phyloP scores from a whole-genome alignment of 2,797 vertebrate species.

The Pelobates cultripes region DNA sequence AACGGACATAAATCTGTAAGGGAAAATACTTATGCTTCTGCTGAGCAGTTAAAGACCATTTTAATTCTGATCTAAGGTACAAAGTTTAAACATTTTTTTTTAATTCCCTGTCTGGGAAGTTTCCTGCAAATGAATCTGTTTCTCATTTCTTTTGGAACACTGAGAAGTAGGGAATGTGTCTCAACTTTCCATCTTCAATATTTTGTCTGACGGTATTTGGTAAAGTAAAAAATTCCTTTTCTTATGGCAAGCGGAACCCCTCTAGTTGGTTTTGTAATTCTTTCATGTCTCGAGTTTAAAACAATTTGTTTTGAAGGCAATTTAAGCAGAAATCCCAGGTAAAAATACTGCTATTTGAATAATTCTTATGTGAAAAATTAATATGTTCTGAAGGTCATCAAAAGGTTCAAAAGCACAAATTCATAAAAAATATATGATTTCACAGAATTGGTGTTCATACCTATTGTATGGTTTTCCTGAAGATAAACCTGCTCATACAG shows the following conservation, averaged over 20 bases:
- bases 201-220: slow-evolving; percentile 29
- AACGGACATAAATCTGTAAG: too few species aligned
- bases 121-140: slow-evolving; percentile 30
- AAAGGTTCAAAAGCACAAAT: too few species aligned
- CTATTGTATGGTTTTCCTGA: too few species aligned
- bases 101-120: slow-evolving; percentile 17
- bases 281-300: background rate
- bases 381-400: too few species aligned
- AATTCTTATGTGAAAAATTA: too few species aligned
- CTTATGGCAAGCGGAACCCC: background rate
- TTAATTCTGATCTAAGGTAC: background rate
- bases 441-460: too few species aligned
- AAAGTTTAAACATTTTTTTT: slow-evolving; percentile 7
- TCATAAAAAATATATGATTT: too few species aligned
- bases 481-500: too few species aligned
- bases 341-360: background rate
- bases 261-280: background rate
- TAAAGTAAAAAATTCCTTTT: slow-evolving; percentile 19
- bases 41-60: background rate
- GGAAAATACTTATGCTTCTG: background rate
- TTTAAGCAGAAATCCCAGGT: background rate
- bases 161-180: slow-evolving; percentile 9
- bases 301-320: background rate
- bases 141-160: slow-evolving; percentile 33
- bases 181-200: slow-evolving; percentile 16